Evolutionary conservation across 2,888 invertebrate genomes (phyloP).

Genomic region (Ophion ventricosus): DNA sequence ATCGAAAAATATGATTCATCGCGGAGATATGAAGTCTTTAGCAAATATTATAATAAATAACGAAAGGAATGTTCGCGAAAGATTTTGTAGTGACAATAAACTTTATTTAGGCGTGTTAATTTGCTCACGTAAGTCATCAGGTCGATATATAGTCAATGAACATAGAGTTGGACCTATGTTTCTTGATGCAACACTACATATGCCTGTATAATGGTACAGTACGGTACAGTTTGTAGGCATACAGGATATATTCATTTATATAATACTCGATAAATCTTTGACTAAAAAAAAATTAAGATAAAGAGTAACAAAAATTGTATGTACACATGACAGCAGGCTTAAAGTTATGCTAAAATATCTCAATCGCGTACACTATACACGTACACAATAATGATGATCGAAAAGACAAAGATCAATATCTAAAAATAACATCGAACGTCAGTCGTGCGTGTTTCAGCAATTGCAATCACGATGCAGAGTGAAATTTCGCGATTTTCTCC

Average conservation of each 20-base stretch:
- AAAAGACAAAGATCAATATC: constrained; percentile 19
- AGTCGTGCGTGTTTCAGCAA: constrained; percentile 59
- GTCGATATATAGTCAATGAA: constrained; percentile 26
- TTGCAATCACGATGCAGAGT: constrained; percentile 28
- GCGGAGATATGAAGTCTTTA: no score
- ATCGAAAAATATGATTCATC: no score
- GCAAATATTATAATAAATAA: no score
- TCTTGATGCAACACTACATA: constrained; percentile 35
- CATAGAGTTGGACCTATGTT: constrained; percentile 6
- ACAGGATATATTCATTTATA: constrained; percentile 35
- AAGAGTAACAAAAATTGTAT: constrained; percentile 49
- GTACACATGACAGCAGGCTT: constrained; percentile 52
- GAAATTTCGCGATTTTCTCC: constrained; percentile 5
- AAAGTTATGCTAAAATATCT: constrained; percentile 44
- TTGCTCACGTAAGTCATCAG: constrained; percentile 49
- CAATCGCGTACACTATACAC: constrained; percentile 10
- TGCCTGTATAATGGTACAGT: constrained; percentile 30
- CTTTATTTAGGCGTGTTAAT: constrained; percentile 57
- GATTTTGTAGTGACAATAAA: constrained; percentile 46
- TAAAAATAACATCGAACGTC: constrained; percentile 47
- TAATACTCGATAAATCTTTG: constrained; percentile 44
- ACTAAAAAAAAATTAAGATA: neutral
- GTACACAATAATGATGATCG: constrained; percentile 10
- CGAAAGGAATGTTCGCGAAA: neutral
- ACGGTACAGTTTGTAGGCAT: constrained; percentile 23